These are phyloP conservation scores for Odontamblyopus rebecca DNA, from an alignment of 2,797 vertebrate species.

Conservation along the genomic window DNA sequence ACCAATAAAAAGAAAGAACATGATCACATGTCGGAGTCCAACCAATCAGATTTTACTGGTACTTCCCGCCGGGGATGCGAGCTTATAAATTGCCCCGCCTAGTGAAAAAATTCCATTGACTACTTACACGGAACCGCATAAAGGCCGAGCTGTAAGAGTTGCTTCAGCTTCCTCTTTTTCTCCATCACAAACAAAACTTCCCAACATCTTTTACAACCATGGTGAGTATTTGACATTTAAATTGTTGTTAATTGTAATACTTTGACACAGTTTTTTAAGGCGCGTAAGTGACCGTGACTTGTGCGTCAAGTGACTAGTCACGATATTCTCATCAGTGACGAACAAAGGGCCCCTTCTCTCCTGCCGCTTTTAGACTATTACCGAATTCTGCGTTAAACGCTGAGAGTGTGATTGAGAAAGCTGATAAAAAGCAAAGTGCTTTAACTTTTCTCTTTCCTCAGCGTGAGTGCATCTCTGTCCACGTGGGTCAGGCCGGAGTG, in stretches of 20 bases:
- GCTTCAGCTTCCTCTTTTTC: not conserved
- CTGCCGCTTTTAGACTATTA: not conserved
- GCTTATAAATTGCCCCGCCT: conserved; percentile 30
- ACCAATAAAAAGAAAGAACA: not conserved
- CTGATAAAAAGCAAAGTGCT: not conserved
- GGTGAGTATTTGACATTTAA: conserved; percentile 21
- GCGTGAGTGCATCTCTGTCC: conserved; percentile 9
- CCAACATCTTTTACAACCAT: conserved; percentile 6
- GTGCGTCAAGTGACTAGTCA: conserved; percentile 25
- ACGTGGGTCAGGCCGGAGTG: conserved; percentile 12
- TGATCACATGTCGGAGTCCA: fast-evolving
- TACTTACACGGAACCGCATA: conserved; percentile 42
- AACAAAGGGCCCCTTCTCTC: conserved; percentile 12
- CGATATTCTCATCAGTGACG: conserved; percentile 5
- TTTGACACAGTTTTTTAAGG: not conserved
- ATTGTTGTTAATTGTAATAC: not conserved
- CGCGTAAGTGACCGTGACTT: not conserved
- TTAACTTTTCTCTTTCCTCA: not conserved
- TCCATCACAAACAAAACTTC: fast-evolving
- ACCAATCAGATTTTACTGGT: conserved; percentile 9
- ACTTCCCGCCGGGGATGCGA: not conserved
- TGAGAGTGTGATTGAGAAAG: not conserved
- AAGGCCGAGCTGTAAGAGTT: conserved; percentile 29
- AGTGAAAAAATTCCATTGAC: not conserved
- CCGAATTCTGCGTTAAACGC: conserved; percentile 42